Evolutionary conservation across 2,888 invertebrate genomes (phyloP).

Genomic region (Xylophagus ater): DNA sequence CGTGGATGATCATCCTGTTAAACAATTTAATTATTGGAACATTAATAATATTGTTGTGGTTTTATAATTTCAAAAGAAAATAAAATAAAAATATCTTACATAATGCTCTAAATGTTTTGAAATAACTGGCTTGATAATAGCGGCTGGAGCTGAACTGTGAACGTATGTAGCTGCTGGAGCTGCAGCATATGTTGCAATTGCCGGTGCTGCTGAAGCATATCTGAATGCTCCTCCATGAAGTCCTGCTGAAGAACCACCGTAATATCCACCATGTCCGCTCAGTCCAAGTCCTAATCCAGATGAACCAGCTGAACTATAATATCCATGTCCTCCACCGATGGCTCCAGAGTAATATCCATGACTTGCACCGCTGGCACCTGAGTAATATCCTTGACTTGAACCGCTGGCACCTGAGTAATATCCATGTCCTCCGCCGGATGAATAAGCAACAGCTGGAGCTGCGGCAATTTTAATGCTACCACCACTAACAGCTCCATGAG

Average conservation of each 20-base stretch:
- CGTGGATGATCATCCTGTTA: conserved; percentile 52
- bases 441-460: conserved; percentile 18
- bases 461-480: conserved; percentile 9
- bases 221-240: conserved; percentile 27
- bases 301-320: background rate
- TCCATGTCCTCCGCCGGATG: conserved; percentile 20
- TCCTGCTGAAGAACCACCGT: conserved; percentile 20
- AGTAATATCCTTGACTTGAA: conserved; percentile 15
- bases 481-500: conserved; percentile 11
- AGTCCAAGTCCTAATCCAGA: conserved; percentile 1
- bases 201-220: conserved; percentile 34
- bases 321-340: conserved; percentile 1
- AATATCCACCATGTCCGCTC: conserved; percentile 7
- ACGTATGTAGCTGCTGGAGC: conserved; percentile 35
- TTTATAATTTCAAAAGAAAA: background rate
- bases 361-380: conserved; percentile 13
- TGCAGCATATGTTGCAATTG: conserved; percentile 31
- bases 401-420: conserved; percentile 9
- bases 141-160: conserved; percentile 33
- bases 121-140: conserved; percentile 45
- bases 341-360: conserved; percentile 12
- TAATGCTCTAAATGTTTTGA: conserved; percentile 52
- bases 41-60: background rate
- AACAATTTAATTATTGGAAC: background rate
- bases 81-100: conserved; percentile 37